Evolutionary conservation across 2,113 vertebrate species (phyloP).

Genomic region (Eretmochelys imbricata): DNA sequence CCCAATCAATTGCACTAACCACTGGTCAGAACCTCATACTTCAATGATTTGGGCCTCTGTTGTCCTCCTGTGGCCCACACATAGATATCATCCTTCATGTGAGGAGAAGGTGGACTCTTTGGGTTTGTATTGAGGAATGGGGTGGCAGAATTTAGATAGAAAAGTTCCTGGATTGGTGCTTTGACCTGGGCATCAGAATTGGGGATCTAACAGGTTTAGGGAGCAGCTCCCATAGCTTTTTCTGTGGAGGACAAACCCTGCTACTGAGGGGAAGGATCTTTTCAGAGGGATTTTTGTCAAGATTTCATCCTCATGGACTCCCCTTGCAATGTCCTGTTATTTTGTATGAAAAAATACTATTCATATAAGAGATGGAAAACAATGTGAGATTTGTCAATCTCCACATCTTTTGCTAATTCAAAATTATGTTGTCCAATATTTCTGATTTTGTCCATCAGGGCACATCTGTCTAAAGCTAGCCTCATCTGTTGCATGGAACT

Average conservation of each 20-base stretch:
- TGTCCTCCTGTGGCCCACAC: background rate
- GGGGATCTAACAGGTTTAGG: background rate
- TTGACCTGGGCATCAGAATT: background rate
- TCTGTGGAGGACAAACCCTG: background rate
- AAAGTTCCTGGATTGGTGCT: background rate
- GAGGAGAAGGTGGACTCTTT: background rate
- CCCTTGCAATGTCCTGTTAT: background rate
- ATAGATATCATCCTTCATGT: background rate
- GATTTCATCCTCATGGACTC: background rate
- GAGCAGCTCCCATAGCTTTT: background rate
- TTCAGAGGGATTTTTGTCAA: background rate
- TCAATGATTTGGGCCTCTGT: background rate
- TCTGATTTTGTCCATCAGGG: background rate
- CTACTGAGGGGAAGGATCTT: background rate
- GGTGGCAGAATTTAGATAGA: background rate
- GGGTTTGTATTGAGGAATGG: background rate
- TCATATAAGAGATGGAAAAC: background rate
- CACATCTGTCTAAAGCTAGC: background rate
- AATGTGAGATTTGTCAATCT: background rate
- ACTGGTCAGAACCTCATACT: background rate
- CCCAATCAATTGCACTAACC: background rate
- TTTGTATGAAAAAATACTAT: background rate
- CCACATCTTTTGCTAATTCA: background rate
- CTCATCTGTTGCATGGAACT: background rate
- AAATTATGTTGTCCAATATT: background rate